Percentiles rank a stretch among this genome's conserved stretches.
Evolutionary conservation across 2,888 invertebrate species (phyloP).

Genomic region (Neria commutata): DNA sequence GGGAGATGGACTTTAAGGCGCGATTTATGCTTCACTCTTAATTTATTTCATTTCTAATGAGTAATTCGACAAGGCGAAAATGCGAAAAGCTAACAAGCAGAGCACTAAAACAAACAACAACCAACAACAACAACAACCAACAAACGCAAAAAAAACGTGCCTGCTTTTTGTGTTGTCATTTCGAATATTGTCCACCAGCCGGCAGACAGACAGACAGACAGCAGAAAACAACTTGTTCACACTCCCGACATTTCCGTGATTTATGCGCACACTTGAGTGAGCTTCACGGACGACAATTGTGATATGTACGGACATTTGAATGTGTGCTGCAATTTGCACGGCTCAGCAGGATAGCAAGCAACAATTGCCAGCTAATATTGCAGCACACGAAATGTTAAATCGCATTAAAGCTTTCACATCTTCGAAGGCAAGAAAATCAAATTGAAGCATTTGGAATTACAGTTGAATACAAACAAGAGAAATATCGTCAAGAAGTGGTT

Average conservation of each 20-base stretch:
- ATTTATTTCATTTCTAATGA: conserved; percentile 54
- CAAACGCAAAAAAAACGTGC: conserved; percentile 33
- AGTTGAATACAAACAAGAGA: too few species aligned
- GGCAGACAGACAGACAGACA: background rate
- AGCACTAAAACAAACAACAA: too few species aligned
- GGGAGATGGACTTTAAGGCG: conserved; percentile 40
- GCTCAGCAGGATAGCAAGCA: too few species aligned
- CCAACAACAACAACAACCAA: conserved; percentile 20
- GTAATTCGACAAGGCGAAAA: conserved; percentile 51
- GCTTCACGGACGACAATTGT: too few species aligned
- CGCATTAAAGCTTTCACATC: too few species aligned
- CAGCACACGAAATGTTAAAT: too few species aligned
- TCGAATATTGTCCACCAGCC: background rate
- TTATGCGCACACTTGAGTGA: conserved; percentile 35
- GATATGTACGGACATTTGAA: too few species aligned
- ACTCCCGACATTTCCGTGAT: conserved; percentile 50
- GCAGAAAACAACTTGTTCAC: conserved; percentile 40
- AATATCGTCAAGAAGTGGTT: too few species aligned
- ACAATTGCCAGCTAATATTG: too few species aligned
- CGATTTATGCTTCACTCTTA: conserved; percentile 47
- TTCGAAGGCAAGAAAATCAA: too few species aligned
- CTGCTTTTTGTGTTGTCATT: background rate
- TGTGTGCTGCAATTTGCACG: too few species aligned
- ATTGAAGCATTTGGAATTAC: too few species aligned
- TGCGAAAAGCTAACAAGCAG: conserved; percentile 50